Conservation (phyloP, 2,113 vertebrate species). For the Poeciliopsis turrubarensis region DNA sequence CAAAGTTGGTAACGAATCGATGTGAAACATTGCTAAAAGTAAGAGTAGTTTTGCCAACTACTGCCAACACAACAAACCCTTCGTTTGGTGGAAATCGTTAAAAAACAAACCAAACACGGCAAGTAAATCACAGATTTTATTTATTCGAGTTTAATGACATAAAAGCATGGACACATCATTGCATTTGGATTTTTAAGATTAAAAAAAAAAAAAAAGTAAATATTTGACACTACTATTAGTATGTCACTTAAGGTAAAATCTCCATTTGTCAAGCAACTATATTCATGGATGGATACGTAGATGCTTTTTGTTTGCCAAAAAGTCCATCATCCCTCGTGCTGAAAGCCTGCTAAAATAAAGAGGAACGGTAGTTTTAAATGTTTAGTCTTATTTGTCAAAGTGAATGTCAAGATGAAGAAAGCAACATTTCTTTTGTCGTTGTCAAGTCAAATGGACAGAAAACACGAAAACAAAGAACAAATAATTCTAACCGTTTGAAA, state of each 20-base stretch:
- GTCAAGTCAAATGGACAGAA: background rate
- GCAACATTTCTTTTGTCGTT: background rate
- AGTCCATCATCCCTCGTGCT: background rate
- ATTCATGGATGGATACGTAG: background rate
- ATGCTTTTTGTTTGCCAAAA: background rate
- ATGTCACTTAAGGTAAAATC: background rate
- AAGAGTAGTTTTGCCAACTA: too few relatives aligned
- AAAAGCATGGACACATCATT: background rate
- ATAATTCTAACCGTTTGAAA: background rate
- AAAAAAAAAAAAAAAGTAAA: background rate
- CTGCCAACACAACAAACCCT: too few relatives aligned
- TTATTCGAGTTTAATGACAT: background rate
- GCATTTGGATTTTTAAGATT: background rate
- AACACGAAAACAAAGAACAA: background rate
- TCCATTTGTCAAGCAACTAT: background rate
- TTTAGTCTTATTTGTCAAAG: background rate
- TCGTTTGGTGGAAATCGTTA: background rate
- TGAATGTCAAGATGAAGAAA: background rate
- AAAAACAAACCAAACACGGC: background rate
- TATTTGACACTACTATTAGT: too few relatives aligned
- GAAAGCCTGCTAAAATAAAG: background rate
- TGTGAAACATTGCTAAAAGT: too few relatives aligned
- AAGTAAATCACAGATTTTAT: background rate
- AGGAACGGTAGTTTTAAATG: background rate
- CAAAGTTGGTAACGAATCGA: too few relatives aligned